These are phyloP conservation scores for Pilophorus perplexus DNA, from an alignment of 2,888 invertebrate species.

Conservation along the genomic window DNA sequence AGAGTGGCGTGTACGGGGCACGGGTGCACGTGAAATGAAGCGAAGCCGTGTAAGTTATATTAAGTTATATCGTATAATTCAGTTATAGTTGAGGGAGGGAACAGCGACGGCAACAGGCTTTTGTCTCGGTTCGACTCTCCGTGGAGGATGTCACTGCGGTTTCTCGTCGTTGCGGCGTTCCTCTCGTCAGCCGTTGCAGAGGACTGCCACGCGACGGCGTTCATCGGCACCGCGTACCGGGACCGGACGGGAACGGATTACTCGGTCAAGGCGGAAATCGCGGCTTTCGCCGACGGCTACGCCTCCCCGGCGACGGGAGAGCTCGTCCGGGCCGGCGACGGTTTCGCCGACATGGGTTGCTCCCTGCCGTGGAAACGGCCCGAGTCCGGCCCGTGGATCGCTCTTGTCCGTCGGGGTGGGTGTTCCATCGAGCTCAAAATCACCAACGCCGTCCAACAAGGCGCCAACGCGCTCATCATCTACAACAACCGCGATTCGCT, in stretches of 20 bases:
- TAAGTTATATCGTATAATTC: no score
- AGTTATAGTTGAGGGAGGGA: no score
- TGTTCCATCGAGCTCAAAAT: slow-evolving; percentile 83
- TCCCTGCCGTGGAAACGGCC: slow-evolving; percentile 43
- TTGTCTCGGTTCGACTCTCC: no score
- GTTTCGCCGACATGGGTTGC: slow-evolving; percentile 48
- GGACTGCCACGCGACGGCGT: slow-evolving; percentile 37
- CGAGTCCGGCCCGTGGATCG: slow-evolving; percentile 65
- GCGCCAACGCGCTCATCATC: slow-evolving; percentile 76
- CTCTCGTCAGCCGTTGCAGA: no score
- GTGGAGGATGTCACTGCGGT: no score
- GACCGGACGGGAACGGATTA: slow-evolving; percentile 18
- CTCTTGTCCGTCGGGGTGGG: slow-evolving; percentile 72
- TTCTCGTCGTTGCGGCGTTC: no score
- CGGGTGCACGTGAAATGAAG: no score
- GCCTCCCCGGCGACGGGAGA: neutral
- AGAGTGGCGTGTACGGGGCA: no score
- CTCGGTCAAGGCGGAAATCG: slow-evolving; percentile 12
- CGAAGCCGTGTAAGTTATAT: no score
- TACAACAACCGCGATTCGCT: slow-evolving; percentile 73
- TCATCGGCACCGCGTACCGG: slow-evolving; percentile 27
- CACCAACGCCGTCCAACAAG: slow-evolving; percentile 68
- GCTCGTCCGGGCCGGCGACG: neutral
- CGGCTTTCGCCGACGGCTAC: slow-evolving; percentile 32
- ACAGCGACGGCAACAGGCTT: no score